Conservation (phyloP, 2,797 vertebrate genomes). For the Liasis olivaceus region DNA sequence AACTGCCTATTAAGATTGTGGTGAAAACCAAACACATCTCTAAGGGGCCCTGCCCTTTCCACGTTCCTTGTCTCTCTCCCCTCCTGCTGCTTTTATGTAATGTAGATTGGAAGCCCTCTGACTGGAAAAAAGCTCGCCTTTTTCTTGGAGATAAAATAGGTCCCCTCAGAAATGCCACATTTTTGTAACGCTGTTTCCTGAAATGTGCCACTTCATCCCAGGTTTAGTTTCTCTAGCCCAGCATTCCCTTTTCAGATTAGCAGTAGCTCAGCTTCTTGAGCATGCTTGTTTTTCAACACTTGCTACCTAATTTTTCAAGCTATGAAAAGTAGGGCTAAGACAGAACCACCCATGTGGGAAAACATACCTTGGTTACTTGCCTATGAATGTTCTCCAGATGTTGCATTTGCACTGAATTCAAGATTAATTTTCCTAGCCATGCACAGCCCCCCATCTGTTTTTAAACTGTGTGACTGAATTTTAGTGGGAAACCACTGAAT, state of each 20-base stretch:
- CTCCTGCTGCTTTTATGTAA: background rate
- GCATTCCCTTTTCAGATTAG: background rate
- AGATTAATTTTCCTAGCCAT: too few species aligned
- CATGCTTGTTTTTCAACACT: too few species aligned
- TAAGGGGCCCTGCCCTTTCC: background rate
- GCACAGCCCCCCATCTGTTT: too few species aligned
- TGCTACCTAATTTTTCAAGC: background rate
- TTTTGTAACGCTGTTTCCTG: too few species aligned
- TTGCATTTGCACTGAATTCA: too few species aligned
- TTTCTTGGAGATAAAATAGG: background rate
- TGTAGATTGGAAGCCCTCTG: background rate
- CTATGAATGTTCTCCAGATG: background rate
- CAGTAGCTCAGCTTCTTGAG: background rate
- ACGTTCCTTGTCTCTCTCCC: background rate
- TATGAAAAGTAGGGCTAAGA: background rate
- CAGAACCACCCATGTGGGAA: background rate
- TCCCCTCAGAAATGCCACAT: background rate
- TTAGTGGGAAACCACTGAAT: background rate
- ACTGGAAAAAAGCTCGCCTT: background rate
- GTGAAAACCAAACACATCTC: too few species aligned
- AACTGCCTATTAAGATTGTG: background rate
- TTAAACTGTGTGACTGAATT: background rate
- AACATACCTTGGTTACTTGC: too few species aligned
- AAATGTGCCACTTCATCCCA: background rate
- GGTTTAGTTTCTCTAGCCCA: background rate